phyloP scores from a whole-genome alignment of 1,140 invertebrate species.

The Aculops lycopersici region DNA sequence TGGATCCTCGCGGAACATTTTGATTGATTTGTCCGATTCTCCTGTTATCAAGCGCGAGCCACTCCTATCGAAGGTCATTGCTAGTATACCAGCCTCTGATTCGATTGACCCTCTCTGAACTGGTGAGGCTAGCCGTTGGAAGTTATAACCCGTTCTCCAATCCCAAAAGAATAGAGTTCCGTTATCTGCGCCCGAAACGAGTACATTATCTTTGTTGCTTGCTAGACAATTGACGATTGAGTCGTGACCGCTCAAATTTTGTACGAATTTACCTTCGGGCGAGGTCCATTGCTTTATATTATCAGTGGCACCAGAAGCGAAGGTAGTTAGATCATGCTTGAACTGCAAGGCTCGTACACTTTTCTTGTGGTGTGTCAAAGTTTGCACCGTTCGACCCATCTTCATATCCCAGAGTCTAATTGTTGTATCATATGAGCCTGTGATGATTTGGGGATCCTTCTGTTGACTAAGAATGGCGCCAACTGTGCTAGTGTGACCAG shows the following conservation, averaged over 20 bases:
- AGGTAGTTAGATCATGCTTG: slow-evolving; percentile 75
- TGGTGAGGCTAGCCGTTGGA: slow-evolving; percentile 60
- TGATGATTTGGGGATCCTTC: slow-evolving; percentile 54
- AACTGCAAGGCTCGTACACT: slow-evolving; percentile 63
- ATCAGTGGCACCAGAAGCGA: slow-evolving; percentile 85
- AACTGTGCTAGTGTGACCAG: slow-evolving; percentile 89
- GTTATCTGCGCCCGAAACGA: slow-evolving; percentile 92
- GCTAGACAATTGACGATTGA: slow-evolving; percentile 87
- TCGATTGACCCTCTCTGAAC: slow-evolving; percentile 98
- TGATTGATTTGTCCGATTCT: slow-evolving; percentile 96
- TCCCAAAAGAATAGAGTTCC: slow-evolving; percentile 97
- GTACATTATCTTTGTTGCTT: slow-evolving; percentile 63
- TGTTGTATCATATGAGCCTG: slow-evolving; percentile 32
- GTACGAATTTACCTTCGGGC: slow-evolving; percentile 87
- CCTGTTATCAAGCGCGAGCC: slow-evolving; percentile 70
- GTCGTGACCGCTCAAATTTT: slow-evolving; percentile 87
- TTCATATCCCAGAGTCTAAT: slow-evolving; percentile 85
- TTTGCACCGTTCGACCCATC: slow-evolving; percentile 67
- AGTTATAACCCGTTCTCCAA: slow-evolving; percentile 93
- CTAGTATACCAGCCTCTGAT: slow-evolving; percentile 84
- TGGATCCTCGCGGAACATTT: slow-evolving; percentile 94
- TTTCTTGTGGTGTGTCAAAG: slow-evolving; percentile 95
- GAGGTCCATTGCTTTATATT: slow-evolving; percentile 99
- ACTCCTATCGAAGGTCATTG: slow-evolving; percentile 71
- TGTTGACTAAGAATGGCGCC: slow-evolving; percentile 69